Conservation (phyloP, 2,113 vertebrate species). For the Redunca redunca region DNA sequence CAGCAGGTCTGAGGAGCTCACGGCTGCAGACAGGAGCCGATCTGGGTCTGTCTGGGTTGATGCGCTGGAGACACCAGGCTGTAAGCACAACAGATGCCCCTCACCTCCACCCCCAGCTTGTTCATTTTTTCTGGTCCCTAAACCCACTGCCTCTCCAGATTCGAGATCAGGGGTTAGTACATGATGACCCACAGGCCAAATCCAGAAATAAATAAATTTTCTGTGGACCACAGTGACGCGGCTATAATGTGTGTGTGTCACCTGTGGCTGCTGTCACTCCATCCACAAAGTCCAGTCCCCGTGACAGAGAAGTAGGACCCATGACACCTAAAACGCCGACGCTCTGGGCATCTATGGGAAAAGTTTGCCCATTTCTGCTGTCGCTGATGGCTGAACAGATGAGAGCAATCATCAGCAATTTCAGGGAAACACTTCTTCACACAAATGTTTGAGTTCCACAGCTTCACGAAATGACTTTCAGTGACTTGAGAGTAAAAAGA, state of each 20-base stretch:
- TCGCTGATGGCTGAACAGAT: neutral
- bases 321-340: neutral
- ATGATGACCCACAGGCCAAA: neutral
- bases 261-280: neutral
- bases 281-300: neutral
- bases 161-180: neutral
- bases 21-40: neutral
- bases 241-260: fast-evolving
- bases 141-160: neutral
- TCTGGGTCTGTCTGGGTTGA: neutral
- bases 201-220: neutral
- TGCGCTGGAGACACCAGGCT: neutral
- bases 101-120: neutral
- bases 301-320: neutral
- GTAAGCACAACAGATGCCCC: neutral
- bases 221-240: neutral
- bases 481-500: neutral
- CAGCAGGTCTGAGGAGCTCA: neutral
- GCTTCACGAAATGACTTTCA: neutral
- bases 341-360: neutral
- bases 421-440: neutral
- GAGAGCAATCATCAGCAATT: neutral
- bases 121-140: neutral
- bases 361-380: neutral
- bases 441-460: neutral